Base-by-base conservation (phyloP, 2,113 vertebrate genomes). In the Panthera leo region DNA sequence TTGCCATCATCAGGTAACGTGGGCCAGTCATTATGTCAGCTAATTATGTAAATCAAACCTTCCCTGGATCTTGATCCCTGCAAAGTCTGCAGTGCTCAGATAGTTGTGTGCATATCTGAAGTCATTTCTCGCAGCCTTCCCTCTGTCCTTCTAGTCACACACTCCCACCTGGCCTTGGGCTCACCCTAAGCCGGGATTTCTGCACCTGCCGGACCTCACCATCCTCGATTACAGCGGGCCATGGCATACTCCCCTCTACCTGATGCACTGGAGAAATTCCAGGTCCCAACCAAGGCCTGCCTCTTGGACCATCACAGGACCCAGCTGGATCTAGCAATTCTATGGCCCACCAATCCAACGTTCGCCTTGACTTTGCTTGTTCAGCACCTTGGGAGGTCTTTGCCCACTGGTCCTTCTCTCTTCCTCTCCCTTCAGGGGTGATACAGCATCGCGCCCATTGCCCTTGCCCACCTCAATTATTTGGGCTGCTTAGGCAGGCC, bases 381-480 rank as follows among this genome's bases (percentile, higher is more conserved):
- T 84, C 21, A 29, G 45, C 45, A 29, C 19, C 18, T 31, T 34
- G 29, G 34, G 42, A 55, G 29, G 48, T 7, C 51, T 89, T 70
- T 15, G n/a, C 51, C 3, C 3, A 0, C 16, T 12, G 45, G 21
- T 34, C 19, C 13, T 51, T 12, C 29, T 67, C 18, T 42, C 27
- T n/a, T 39, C 65, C 4, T 67, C 25, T 80, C 3, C 34, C 7
- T 88, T 53, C 39, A 10, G 39, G 7, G 55, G 29, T n/a, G 21
- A 23, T 15, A n/a, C 51, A 63, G n/a, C 21, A 18, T 18, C 2
- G 0, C 2, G 5, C 11, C 31, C 5, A 8, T 1, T n/a, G 51
- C 23, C 25, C n/a, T 92, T 53, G 23, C 61, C 76, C 2, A 10
- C 14, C 11, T 45, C 2, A 31, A 9, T 68, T 39, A n/a, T 84